Base-by-base conservation (phyloP, 1,140 invertebrate genomes). In the Ceratosolen fusciceps region DNA sequence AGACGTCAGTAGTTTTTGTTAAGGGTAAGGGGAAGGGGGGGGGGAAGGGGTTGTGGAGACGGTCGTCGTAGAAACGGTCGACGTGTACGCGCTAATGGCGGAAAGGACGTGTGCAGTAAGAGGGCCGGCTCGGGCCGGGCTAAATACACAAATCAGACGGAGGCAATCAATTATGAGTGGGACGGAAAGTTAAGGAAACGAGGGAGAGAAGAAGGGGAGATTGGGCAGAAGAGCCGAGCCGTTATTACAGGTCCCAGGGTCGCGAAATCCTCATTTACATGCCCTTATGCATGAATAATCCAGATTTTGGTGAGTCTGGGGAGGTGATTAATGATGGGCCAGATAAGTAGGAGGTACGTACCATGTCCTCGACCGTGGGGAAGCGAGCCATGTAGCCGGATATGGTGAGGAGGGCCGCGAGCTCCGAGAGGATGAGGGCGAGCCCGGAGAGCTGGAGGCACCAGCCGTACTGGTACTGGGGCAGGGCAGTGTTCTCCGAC, bases 401-500 rank as follows among this genome's bases (percentile, higher is more conserved):
- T 49, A 94, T 92, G 60, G 92, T 92, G 74, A 94, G 89, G 26
- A 93, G 89, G 1, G 93, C 94, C 0, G 93, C 92, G 70, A 94
- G 85, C 88, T 95, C 93, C 12, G 93, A 92, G 82, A 93, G 89
- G 79, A 95, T 92, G 79, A 95, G 91, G 56, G 93, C 92, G 54
- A 92, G 88, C 37, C 93, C 92, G 8, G 94, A 93, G 19, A 93
- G 91, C 83, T 94, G 92, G 85, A 95, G 94, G 77, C 93, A 94
- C 93, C 93, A 94, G 62, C 94, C 94, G 85, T 95, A 95, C 31
- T 91, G 90, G 87, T 93, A 93, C 80, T 92, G 91, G 82, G 92
- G 93, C 72, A 89, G 79, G 75, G 86, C 85, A 62, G 87, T 87
- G 75, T 89, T 87, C 21, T 89, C 87, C 34, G 84, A 80, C 74